Conservation (phyloP, 2,888 invertebrate genomes). For the Panzeria rudis region DNA sequence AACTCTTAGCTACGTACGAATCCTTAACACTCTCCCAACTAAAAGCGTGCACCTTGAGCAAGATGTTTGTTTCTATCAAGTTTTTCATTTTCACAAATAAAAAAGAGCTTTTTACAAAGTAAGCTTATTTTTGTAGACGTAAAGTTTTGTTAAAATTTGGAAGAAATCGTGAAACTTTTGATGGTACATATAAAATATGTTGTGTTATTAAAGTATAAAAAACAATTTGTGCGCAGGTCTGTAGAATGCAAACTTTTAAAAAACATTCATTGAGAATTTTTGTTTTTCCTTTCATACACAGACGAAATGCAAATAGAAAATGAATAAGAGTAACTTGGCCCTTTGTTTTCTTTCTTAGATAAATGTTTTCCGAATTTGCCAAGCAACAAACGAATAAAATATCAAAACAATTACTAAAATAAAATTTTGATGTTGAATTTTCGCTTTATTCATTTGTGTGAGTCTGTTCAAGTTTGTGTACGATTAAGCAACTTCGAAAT, state of each 20-base stretch:
- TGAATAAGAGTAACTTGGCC: constrained; percentile 38
- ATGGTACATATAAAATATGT: background rate
- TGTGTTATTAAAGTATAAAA: constrained; percentile 1
- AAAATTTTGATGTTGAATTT: constrained; percentile 37
- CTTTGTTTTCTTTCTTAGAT: constrained; percentile 41
- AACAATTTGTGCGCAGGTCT: constrained; percentile 43
- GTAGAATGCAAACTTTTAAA: constrained; percentile 23
- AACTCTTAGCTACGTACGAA: too few relatives aligned
- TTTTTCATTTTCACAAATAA: background rate
- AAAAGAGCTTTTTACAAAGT: background rate
- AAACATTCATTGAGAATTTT: constrained; percentile 63
- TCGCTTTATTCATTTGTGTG: constrained; percentile 35
- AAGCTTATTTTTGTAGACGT: background rate
- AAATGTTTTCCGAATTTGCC: constrained; percentile 68
- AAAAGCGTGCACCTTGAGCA: too few relatives aligned
- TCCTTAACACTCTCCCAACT: too few relatives aligned
- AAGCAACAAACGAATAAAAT: constrained; percentile 53
- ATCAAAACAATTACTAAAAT: constrained; percentile 6
- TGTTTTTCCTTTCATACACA: background rate
- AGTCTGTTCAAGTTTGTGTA: constrained; percentile 51
- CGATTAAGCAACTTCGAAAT: constrained; percentile 74
- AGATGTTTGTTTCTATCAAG: too few relatives aligned
- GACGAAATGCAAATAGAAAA: background rate
- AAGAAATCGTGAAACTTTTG: too few relatives aligned
- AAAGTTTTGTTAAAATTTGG: too few relatives aligned